Base-by-base conservation (phyloP, 2,797 vertebrate genomes). In the Margarornis squamiger region DNA sequence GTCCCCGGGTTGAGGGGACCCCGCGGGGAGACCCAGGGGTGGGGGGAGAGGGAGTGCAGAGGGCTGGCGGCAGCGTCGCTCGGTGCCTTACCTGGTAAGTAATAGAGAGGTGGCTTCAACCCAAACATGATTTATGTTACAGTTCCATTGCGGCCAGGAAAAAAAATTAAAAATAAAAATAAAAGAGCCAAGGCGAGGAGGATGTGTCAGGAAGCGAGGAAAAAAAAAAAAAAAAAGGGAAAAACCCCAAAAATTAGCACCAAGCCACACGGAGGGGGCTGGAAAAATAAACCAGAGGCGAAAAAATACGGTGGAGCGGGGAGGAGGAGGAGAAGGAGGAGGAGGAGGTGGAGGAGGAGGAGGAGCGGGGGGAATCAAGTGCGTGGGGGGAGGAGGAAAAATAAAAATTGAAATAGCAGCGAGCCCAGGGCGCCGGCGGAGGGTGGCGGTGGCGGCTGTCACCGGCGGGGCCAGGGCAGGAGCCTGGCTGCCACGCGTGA, bases 61-160 rank as follows among this genome's bases (percentile, higher is more conserved):
- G 85, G 23, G 45, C 15, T 63, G 46, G 55, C 10, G 3, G 62
- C 29, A 93, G 63, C 82, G 55, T 83, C 52, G 67, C 87, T 48
- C 62, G 4, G 86, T 81, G 76, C 79, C 99, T 99, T 99, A 99
- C 99, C 99, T 99, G 99, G 98, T 98, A 99, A 98, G 98, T 99
- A 99, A 99, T 99, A 99, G 92, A 99, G 98, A 80, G 99, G 99
- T 54, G 99, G 98, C 98, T 99, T 99, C 98, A 99, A 96, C 99
- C 99, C 99, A 98, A 99, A 99, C 99, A 99, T 99, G 98, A 97
- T 99, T 98, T 98, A 97, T 93, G 94, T 98, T 98, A 98, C 96
- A 98, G 98, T 98, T 97, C 99, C 99, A 99, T 99, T 97, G 98
- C 98, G 98, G 93, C 79, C 97, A 97, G 93, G 93, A 84, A 96